These are phyloP conservation scores for Ibycter americanus DNA, from an alignment of 2,797 vertebrate species.

Conservation along the genomic window DNA sequence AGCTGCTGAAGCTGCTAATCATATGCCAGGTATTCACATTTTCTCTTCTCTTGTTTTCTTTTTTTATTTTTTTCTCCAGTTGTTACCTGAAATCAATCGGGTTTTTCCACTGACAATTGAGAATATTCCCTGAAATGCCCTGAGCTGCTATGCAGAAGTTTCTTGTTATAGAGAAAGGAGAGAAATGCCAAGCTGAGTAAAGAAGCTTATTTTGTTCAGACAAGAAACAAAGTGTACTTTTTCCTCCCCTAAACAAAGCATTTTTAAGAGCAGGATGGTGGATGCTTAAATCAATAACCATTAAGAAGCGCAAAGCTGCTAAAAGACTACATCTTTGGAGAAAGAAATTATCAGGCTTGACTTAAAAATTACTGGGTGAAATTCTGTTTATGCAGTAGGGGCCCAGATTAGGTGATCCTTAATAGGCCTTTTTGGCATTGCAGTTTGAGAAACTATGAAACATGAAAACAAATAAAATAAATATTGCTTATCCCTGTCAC, in stretches of 20 bases:
- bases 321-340: conserved; percentile 6
- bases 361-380: conserved; percentile 30
- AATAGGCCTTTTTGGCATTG: background rate
- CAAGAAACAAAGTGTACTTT: conserved; percentile 39
- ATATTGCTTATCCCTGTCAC: background rate
- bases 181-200: background rate
- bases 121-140: conserved; percentile 3
- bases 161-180: background rate
- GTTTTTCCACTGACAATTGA: background rate
- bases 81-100: conserved; percentile 5
- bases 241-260: conserved; percentile 27
- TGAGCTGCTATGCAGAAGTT: background rate
- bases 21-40: background rate
- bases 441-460: background rate
- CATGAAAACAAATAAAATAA: background rate
- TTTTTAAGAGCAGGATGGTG: conserved; percentile 37
- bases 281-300: conserved; percentile 57
- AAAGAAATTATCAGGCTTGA: conserved; percentile 13
- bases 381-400: conserved; percentile 19
- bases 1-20: conserved; percentile 18
- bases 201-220: conserved; percentile 8
- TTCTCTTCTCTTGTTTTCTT: background rate
- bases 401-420: conserved; percentile 6
- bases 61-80: background rate
- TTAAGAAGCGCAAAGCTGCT: conserved; percentile 38